These are phyloP conservation scores for Flexamia atlantica DNA, from an alignment of 2,888 invertebrate species.

Conservation along the genomic window DNA sequence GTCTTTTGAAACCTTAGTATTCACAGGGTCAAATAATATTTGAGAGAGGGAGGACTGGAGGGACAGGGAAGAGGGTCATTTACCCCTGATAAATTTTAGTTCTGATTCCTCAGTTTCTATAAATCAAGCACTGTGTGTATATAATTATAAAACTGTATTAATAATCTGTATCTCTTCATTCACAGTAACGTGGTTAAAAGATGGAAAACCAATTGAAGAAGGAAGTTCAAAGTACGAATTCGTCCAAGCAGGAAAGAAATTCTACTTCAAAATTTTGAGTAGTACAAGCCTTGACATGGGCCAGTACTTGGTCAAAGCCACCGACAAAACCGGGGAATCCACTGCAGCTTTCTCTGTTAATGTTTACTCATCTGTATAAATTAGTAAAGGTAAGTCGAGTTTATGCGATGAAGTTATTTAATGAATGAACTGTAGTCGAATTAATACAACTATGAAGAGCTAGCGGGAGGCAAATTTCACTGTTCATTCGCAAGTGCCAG, in stretches of 20 bases:
- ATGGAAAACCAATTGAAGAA: constrained; percentile 93
- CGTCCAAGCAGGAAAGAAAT: constrained; percentile 88
- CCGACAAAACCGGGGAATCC: constrained; percentile 91
- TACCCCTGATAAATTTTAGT: too few relatives aligned
- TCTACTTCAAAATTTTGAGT: constrained; percentile 87
- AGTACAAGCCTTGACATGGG: constrained; percentile 89
- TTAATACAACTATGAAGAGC: too few relatives aligned
- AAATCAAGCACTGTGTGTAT: too few relatives aligned
- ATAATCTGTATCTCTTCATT: constrained; percentile 58
- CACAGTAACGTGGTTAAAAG: constrained; percentile 89
- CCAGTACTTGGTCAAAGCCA: constrained; percentile 91
- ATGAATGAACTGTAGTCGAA: too few relatives aligned
- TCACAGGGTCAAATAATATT: too few relatives aligned
- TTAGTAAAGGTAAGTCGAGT: constrained; percentile 14
- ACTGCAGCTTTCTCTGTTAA: constrained; percentile 93
- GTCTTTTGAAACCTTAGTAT: too few relatives aligned
- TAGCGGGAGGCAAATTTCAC: too few relatives aligned
- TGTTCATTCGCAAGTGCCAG: too few relatives aligned
- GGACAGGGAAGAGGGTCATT: too few relatives aligned
- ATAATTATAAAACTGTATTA: constrained; percentile 1
- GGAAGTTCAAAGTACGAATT: constrained; percentile 86
- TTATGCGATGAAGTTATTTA: too few relatives aligned
- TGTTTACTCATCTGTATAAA: constrained; percentile 75
- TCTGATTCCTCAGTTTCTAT: too few relatives aligned
- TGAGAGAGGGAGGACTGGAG: too few relatives aligned